Evolutionary conservation across 1,140 invertebrate genomes (phyloP).

Genomic region (Drosophila funebris): DNA sequence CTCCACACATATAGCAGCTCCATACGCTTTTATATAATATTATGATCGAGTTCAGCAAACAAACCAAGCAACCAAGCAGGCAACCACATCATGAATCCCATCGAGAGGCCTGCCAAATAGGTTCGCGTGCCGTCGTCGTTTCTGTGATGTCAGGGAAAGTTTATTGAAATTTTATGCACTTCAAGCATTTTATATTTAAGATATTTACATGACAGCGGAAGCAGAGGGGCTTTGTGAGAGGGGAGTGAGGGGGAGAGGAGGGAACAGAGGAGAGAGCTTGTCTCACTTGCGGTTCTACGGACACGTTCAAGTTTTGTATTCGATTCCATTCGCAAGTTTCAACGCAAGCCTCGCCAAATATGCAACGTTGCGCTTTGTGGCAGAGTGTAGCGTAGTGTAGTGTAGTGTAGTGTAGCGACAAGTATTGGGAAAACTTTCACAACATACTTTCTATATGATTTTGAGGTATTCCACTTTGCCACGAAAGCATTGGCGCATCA

Average conservation of each 20-base stretch:
- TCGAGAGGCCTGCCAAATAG: too few species aligned
- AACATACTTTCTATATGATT: not conserved
- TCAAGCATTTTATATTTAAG: too few species aligned
- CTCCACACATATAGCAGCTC: too few species aligned
- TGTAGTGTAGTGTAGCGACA: not conserved
- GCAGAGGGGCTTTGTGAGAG: too few species aligned
- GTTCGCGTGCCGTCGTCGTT: slow-evolving; percentile 4
- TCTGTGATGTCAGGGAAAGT: too few species aligned
- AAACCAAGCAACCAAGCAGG: too few species aligned
- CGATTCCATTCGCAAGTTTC: slow-evolving; percentile 7
- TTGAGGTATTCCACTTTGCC: not conserved
- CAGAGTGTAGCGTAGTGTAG: too few species aligned
- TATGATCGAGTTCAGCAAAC: not conserved
- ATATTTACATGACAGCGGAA: too few species aligned
- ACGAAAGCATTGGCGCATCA: too few species aligned
- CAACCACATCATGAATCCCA: too few species aligned
- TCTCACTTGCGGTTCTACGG: slow-evolving; percentile 13
- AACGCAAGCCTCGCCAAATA: not conserved
- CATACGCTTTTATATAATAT: not conserved
- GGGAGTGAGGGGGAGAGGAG: not conserved
- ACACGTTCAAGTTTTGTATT: too few species aligned
- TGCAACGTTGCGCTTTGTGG: slow-evolving; percentile 12
- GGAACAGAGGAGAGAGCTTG: not conserved
- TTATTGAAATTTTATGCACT: too few species aligned
- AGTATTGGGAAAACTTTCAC: slow-evolving; percentile 7